phyloP scores from a whole-genome alignment of 2,888 invertebrate genomes.

The Arge pagana region DNA sequence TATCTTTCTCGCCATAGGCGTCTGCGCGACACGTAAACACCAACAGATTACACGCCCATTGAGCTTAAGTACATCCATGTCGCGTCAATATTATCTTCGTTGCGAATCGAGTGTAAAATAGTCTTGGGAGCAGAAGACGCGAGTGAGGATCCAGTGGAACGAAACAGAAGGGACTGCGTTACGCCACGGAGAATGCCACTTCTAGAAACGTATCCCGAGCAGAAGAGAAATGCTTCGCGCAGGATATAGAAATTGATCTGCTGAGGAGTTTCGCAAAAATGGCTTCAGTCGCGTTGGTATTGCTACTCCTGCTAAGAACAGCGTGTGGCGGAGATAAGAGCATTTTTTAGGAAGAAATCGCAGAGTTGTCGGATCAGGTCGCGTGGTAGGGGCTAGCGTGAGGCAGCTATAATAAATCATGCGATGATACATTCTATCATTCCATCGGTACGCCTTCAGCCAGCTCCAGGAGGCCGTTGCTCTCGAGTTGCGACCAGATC shows the following conservation, averaged over 20 bases:
- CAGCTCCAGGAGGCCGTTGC: constrained; percentile 8
- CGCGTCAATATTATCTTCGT: constrained; percentile 16
- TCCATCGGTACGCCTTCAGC: constrained; percentile 38
- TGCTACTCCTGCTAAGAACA: constrained; percentile 15
- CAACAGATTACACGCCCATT: constrained; percentile 43
- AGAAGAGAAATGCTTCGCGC: not conserved
- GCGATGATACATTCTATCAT: constrained; percentile 53
- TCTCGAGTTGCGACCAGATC: constrained; percentile 37
- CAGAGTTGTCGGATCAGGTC: constrained; percentile 30
- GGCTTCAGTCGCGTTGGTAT: not conserved
- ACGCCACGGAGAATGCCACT: too few species aligned
- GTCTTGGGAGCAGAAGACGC: constrained; percentile 1
- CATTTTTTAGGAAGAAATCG: constrained; percentile 16
- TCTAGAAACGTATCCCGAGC: too few species aligned
- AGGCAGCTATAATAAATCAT: constrained; percentile 52
- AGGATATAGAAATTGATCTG: not conserved
- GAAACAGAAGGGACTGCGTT: too few species aligned
- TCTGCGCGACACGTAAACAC: constrained; percentile 39
- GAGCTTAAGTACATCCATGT: constrained; percentile 25
- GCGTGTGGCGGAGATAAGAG: constrained; percentile 24
- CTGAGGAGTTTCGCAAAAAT: not conserved
- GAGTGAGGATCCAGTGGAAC: not conserved
- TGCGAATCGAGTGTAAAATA: constrained; percentile 21
- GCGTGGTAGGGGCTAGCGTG: constrained; percentile 38
- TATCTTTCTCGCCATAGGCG: constrained; percentile 33